phyloP scores from a whole-genome alignment of 2,797 vertebrate species.

The Protosalanx chinensis region DNA sequence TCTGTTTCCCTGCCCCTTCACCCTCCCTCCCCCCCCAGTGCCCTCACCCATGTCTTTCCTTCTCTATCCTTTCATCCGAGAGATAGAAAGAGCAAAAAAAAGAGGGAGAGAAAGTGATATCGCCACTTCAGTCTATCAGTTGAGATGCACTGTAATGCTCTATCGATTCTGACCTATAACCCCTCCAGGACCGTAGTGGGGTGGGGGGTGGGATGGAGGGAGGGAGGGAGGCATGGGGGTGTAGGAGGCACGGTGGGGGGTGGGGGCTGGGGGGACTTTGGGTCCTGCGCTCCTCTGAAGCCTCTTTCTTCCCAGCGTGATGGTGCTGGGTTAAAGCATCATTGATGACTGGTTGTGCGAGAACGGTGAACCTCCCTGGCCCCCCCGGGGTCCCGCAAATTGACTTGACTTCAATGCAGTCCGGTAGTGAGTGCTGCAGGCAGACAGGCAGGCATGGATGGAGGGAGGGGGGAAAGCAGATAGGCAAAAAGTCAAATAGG shows the following conservation, averaged over 20 bases:
- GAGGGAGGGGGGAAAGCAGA: no score
- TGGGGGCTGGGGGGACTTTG: constrained; percentile 12
- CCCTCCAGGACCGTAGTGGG: constrained; percentile 33
- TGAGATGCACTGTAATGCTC: constrained; percentile 50
- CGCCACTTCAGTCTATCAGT: constrained; percentile 43
- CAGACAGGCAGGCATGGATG: background rate
- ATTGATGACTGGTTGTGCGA: constrained; percentile 61
- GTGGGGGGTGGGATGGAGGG: constrained; percentile 18
- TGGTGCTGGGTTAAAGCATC: constrained; percentile 60
- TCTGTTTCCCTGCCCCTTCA: background rate
- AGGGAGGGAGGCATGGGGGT: background rate
- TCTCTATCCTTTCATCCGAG: constrained; percentile 23
- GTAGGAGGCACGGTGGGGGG: background rate
- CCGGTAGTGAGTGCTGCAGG: constrained; percentile 37
- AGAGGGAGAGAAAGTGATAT: constrained; percentile 25
- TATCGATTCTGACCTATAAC: constrained; percentile 66
- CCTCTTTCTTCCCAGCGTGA: constrained; percentile 53
- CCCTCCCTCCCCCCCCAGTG: constrained; percentile 12
- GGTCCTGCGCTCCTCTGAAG: constrained; percentile 39
- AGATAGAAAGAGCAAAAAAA: constrained; percentile 11
- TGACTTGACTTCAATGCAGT: constrained; percentile 60
- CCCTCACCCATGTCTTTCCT: constrained; percentile 44
- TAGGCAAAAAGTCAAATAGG: no score
- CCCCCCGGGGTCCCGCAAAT: constrained; percentile 55
- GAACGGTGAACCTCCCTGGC: constrained; percentile 45